Conservation (phyloP, 1,140 invertebrate genomes). For the Euura saliciscinereae region DNA sequence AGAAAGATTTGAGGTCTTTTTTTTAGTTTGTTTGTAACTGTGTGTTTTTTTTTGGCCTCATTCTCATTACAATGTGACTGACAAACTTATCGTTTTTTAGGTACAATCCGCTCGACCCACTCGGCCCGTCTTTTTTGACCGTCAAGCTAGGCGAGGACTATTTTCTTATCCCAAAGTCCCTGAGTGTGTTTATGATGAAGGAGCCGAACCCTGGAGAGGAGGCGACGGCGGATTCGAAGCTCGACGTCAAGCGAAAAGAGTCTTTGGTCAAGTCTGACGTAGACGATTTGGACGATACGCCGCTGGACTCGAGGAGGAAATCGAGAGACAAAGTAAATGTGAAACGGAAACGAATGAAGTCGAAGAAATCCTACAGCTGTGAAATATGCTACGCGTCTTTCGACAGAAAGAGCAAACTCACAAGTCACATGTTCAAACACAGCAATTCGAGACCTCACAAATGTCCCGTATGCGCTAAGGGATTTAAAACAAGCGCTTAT, state of each 20-base stretch:
- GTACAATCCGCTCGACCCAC: conserved; percentile 43
- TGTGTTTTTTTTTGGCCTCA: neutral
- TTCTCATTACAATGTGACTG: conserved; percentile 17
- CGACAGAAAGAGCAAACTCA: conserved; percentile 46
- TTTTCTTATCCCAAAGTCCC: conserved; percentile 48
- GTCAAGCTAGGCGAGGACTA: conserved; percentile 47
- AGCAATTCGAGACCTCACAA: conserved; percentile 54
- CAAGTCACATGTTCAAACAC: conserved; percentile 52
- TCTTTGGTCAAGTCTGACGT: neutral
- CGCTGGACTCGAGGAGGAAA: conserved; percentile 16
- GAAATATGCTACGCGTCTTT: conserved; percentile 47
- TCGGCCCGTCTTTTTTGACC: conserved; percentile 41
- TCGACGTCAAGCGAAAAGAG: neutral
- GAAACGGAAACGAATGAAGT: neutral
- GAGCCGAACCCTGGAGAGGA: conserved; percentile 29
- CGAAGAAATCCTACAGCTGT: conserved; percentile 38
- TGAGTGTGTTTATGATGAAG: conserved; percentile 47
- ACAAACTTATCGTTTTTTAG: conserved; percentile 44
- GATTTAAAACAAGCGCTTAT: conserved; percentile 59
- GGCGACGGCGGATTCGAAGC: conserved; percentile 10
- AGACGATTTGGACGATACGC: conserved; percentile 22
- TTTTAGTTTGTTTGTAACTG: neutral
- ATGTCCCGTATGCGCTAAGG: conserved; percentile 57
- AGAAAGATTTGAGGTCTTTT: neutral
- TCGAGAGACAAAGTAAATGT: neutral